These are phyloP conservation scores for Pyxicephalus adspersus DNA, from an alignment of 2,113 vertebrate genomes.

Conservation along the genomic window DNA sequence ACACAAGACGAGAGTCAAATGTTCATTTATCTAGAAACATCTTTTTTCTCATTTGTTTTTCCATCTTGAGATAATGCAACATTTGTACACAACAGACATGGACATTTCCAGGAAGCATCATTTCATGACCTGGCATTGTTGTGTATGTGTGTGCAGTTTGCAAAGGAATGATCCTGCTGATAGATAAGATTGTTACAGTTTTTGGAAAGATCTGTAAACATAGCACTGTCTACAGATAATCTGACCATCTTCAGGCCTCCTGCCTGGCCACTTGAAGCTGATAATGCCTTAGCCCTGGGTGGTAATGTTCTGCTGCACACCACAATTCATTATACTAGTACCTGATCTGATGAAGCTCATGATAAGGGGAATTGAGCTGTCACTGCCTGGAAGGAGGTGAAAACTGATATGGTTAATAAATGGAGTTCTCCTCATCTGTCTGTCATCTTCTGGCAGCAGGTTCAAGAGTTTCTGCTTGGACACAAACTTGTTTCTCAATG, in stretches of 20 bases:
- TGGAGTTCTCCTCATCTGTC: background rate
- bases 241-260: background rate
- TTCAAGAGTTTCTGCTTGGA: background rate
- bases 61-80: too few species aligned
- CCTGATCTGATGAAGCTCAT: constrained; percentile 15
- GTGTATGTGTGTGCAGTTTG: too few species aligned
- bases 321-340: constrained; percentile 2
- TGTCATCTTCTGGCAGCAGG: background rate
- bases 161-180: too few species aligned
- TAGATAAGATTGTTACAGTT: too few species aligned
- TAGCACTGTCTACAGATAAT: too few species aligned
- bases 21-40: too few species aligned
- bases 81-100: too few species aligned
- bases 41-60: too few species aligned
- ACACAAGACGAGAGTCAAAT: too few species aligned
- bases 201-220: too few species aligned
- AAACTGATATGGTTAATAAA: background rate
- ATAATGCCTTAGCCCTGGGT: constrained; percentile 8
- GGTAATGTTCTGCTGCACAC: background rate
- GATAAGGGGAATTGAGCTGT: constrained; percentile 1
- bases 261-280: background rate
- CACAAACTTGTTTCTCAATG: background rate
- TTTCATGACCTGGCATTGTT: too few species aligned
- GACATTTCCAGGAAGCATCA: too few species aligned
- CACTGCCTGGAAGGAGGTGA: background rate